Evolutionary conservation across 2,113 vertebrate species (phyloP), one percentile per base, ranked within the genome.

Genomic region (Aix galericulata): DNA sequence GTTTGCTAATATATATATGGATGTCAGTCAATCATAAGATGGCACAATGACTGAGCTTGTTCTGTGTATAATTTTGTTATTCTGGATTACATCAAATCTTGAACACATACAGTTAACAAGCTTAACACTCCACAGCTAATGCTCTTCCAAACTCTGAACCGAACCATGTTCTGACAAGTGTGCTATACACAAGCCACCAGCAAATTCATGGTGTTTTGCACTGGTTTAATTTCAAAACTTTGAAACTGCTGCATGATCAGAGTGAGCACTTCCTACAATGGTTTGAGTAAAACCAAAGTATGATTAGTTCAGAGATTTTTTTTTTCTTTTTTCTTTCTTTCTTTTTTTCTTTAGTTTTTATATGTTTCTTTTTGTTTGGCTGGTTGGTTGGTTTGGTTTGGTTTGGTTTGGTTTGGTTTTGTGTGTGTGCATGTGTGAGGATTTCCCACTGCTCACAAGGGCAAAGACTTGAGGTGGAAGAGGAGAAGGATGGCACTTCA

Each of bases 201-300:
- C 62, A 76, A 0, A 5, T 14, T 74, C 18, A 4, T 6, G 6
- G 18, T 0, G 1, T 44, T 91, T 91, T 46, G 22, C 0, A 0
- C 12, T n/a, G 31, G 40, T 77, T 58, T 66, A 53, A n/a, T 32
- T 78, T 42, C 53, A 58, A 56, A 89, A 46, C 2, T 0, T 64
- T 60, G 25, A 38, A 84, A 26, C 9, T 29, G 31, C 7, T 26
- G 11, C 15, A 34, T 0, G 0, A 31, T 52, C 7, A 7, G 56
- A 3, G 8, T 56, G 21, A 60, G 5, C 3, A 5, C 14, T 79
- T 81, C 18, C 40, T 27, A 4, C 12, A 13, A 16, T 48, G 26
- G 2, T 34, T 87, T 50, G 29, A 11, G 17, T 31, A 72, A 93
- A 90, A 75, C 2, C 18, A 56, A 50, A 59, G 7, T 6, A 56